Evolutionary conservation across 2,888 invertebrate genomes (phyloP).

Genomic region (Drosophila differens): DNA sequence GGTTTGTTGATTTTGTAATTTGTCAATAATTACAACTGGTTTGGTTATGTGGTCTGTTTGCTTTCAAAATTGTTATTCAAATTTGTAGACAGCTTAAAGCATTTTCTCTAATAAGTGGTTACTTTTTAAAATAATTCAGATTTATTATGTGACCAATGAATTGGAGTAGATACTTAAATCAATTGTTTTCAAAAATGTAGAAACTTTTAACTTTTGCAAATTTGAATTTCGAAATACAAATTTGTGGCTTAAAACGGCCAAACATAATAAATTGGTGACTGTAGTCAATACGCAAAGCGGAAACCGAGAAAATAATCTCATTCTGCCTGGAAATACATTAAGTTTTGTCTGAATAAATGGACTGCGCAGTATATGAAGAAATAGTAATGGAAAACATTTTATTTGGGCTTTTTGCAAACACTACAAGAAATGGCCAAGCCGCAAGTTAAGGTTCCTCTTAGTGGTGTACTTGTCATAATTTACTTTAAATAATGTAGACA

Average conservation of each 20-base stretch:
- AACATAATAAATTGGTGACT: neutral
- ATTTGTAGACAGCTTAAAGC: constrained; percentile 4
- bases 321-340: neutral
- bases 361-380: neutral
- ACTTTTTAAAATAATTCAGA: constrained; percentile 7
- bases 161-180: neutral
- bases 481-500: constrained; percentile 63
- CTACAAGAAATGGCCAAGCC: constrained; percentile 54
- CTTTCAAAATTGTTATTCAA: constrained; percentile 37
- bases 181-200: neutral
- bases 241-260: neutral
- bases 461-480: constrained; percentile 57
- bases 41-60: constrained; percentile 65
- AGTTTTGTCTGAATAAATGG: neutral
- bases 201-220: neutral
- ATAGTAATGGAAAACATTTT: neutral
- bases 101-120: neutral
- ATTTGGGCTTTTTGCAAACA: constrained; percentile 41
- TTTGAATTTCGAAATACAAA: neutral
- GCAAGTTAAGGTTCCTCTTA: constrained; percentile 43
- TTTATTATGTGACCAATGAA: neutral
- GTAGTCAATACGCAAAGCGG: neutral
- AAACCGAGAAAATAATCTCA: too few species aligned
- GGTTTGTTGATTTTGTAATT: constrained; percentile 77
- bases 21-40: constrained; percentile 72